Evolutionary conservation across 2,113 vertebrate species (phyloP).

Genomic region (Panurus biarmicus): DNA sequence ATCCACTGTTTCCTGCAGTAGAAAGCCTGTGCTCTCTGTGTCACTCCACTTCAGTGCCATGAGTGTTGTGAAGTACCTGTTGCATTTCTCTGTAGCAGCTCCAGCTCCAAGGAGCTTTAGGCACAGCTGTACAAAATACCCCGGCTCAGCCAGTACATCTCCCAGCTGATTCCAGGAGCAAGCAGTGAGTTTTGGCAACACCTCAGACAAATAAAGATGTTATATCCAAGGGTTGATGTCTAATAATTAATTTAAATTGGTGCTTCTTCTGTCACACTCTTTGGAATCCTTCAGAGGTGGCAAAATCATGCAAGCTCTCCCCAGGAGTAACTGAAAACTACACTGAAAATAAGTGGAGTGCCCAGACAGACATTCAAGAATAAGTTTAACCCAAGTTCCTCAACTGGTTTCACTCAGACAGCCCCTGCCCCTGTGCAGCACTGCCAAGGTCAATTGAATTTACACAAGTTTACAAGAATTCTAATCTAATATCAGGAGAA

Average conservation of each 20-base stretch:
- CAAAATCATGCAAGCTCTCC: neutral
- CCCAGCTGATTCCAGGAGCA: neutral
- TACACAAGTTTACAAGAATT: neutral
- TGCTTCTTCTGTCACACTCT: neutral
- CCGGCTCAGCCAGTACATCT: neutral
- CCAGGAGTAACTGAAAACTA: neutral
- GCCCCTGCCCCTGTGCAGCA: neutral
- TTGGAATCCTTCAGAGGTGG: neutral
- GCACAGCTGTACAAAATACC: neutral
- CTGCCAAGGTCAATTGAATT: neutral
- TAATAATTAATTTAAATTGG: neutral
- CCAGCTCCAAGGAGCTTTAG: neutral
- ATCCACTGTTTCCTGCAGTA: neutral
- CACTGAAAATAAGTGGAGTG: neutral
- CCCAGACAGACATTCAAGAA: neutral
- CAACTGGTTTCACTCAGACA: neutral
- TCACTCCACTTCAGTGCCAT: rapidly evolving
- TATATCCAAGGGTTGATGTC: neutral
- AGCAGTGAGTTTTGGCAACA: neutral
- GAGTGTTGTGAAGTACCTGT: neutral
- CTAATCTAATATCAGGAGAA: neutral
- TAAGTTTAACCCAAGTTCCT: neutral
- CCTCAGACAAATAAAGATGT: neutral
- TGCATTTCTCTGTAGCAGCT: neutral
- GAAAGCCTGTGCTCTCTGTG: neutral